phyloP scores from a whole-genome alignment of 92 coral and sea anemone species.

The Epizoanthus illoricatus region DNA sequence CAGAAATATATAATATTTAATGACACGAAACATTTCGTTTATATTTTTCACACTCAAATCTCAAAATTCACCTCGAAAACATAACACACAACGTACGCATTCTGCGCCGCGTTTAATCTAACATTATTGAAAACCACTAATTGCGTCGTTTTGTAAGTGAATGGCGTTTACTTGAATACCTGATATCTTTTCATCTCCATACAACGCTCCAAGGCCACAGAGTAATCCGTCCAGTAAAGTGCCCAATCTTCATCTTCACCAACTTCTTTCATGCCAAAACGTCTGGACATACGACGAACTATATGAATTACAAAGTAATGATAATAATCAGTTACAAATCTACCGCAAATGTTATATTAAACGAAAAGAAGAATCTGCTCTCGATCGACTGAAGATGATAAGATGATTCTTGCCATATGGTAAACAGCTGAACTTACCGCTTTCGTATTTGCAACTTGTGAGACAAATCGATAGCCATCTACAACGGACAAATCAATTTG shows the following conservation, averaged over 20 bases:
- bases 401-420: no score
- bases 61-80: background rate
- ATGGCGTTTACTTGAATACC: slow-evolving; percentile 41
- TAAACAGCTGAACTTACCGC: slow-evolving; percentile 69
- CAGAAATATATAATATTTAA: no score
- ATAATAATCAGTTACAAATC: background rate
- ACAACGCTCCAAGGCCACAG: slow-evolving; percentile 94
- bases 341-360: background rate
- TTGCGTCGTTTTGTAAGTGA: background rate
- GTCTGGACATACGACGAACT: slow-evolving; percentile 93
- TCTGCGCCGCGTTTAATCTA: no score
- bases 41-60: background rate
- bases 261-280: slow-evolving; percentile 97
- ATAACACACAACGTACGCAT: no score
- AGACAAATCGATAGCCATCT: slow-evolving; percentile 93
- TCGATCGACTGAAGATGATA: background rate
- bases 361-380: background rate
- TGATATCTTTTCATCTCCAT: slow-evolving; percentile 99
- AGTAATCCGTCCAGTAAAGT: slow-evolving; percentile 91
- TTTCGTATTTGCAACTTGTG: slow-evolving; percentile 93
- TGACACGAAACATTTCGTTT: background rate
- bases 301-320: slow-evolving; percentile 10
- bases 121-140: slow-evolving; percentile 6
- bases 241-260: slow-evolving; percentile 99
- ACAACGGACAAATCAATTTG: slow-evolving; percentile 2